A percentile compares a stretch with the other conserved stretches of the same genome.
Evolutionary conservation across 92 coral and sea anemone species (phyloP).

Genomic region (Palythoa caribaeorum): DNA sequence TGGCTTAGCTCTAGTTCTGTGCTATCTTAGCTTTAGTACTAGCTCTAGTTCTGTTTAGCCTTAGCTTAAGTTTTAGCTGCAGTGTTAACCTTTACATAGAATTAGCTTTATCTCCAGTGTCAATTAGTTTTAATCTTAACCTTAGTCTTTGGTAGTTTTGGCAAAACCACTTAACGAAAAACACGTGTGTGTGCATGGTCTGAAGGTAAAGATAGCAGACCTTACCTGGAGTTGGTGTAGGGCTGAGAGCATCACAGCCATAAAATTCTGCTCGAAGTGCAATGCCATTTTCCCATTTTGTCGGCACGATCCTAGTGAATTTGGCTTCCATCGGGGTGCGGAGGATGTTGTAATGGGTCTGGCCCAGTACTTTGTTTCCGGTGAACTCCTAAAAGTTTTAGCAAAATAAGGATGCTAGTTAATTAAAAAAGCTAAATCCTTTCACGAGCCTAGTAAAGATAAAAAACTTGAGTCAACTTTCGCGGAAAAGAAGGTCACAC

Average conservation of each 20-base stretch:
- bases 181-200: background rate
- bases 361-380: constrained; percentile 5
- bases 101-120: too few species aligned
- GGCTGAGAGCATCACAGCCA: constrained; percentile 56
- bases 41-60: too few species aligned
- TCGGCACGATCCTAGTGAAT: constrained; percentile 65
- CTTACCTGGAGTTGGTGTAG: constrained; percentile 37
- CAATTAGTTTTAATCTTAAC: too few species aligned
- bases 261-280: constrained; percentile 66
- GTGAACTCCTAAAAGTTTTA: constrained; percentile 1
- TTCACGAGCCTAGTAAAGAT: too few species aligned
- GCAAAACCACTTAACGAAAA: background rate
- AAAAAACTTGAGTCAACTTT: too few species aligned
- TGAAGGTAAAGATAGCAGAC: background rate
- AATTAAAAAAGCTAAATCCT: background rate
- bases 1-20: too few species aligned
- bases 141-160: background rate
- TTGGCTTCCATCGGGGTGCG: constrained; percentile 53
- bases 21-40: too few species aligned
- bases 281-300: constrained; percentile 57
- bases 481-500: too few species aligned
- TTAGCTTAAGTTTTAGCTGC: too few species aligned
- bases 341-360: background rate
- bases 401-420: background rate
- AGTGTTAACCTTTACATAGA: too few species aligned